Conservation (phyloP, 2,113 vertebrate genomes). For the Erythrolamprus reginae region DNA sequence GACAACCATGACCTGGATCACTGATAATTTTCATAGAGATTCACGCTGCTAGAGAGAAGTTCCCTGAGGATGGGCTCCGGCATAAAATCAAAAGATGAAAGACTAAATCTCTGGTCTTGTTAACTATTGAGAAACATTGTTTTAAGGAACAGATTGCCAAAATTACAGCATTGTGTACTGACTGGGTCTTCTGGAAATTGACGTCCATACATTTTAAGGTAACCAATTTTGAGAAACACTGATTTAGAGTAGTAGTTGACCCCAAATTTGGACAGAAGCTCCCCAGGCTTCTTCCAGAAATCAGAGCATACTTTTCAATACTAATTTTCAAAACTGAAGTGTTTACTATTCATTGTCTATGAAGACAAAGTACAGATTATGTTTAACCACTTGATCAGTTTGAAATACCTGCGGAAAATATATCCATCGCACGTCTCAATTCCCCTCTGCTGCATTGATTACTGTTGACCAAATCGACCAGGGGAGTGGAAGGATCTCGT, state of each 20-base stretch:
- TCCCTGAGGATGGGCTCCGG: not conserved
- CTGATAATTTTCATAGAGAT: no score
- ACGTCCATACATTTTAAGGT: not conserved
- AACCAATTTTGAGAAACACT: not conserved
- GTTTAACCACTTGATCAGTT: not conserved
- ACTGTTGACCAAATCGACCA: conserved; percentile 90
- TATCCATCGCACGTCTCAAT: conserved; percentile 92
- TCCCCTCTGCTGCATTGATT: conserved; percentile 92
- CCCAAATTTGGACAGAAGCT: not conserved
- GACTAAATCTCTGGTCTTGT: not conserved
- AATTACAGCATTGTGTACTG: not conserved
- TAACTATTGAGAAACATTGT: not conserved
- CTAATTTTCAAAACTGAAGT: not conserved
- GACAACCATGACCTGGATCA: no score
- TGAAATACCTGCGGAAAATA: conserved; percentile 92
- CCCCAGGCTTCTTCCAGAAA: not conserved
- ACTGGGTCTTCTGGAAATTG: not conserved
- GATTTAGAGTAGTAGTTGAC: not conserved
- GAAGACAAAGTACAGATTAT: not conserved
- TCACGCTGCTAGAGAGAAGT: not conserved
- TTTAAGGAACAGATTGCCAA: not conserved
- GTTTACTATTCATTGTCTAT: not conserved
- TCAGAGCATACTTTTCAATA: not conserved
- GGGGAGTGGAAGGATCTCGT: conserved; percentile 88
- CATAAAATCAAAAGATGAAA: not conserved